Conservation (phyloP, 2,113 vertebrate species). For the Corynorhinus townsendii region DNA sequence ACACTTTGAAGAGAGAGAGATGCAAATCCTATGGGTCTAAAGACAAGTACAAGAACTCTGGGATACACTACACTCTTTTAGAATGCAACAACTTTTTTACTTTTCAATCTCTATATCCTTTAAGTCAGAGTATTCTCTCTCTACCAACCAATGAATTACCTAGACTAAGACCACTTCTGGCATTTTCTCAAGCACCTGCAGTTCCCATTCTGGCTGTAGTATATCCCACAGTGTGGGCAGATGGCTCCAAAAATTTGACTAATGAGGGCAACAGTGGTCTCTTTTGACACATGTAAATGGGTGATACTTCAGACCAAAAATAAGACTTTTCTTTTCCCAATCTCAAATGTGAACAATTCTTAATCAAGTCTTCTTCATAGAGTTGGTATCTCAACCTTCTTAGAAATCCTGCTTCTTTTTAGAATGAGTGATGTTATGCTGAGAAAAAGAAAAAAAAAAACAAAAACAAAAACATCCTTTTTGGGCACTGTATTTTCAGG, state of each 20-base stretch:
- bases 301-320: slow-evolving; percentile 51
- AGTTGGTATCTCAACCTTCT: not conserved
- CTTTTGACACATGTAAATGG: slow-evolving; percentile 57
- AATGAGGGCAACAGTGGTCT: slow-evolving; percentile 63
- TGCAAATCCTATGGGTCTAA: not conserved
- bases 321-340: slow-evolving; percentile 7
- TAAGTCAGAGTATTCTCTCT: slow-evolving; percentile 25
- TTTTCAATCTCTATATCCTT: slow-evolving; percentile 1
- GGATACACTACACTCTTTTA: not conserved
- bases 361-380: slow-evolving; percentile 29
- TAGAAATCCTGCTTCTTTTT: not conserved
- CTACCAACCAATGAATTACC: slow-evolving; percentile 39
- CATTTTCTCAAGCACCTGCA: slow-evolving; percentile 53
- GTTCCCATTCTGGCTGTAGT: slow-evolving; percentile 67
- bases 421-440: not conserved
- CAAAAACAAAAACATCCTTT: not conserved
- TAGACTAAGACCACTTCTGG: slow-evolving; percentile 56
- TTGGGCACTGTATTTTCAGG: not conserved
- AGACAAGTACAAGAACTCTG: not conserved
- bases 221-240: slow-evolving; percentile 64
- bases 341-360: slow-evolving; percentile 22
- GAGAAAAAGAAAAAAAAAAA: too few species aligned
- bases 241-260: slow-evolving; percentile 70
- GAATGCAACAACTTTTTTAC: not conserved
- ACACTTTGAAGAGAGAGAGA: not conserved